These are phyloP conservation scores for Tychaedon coryphoeus DNA, from an alignment of 2,113 vertebrate genomes.

Conservation along the genomic window DNA sequence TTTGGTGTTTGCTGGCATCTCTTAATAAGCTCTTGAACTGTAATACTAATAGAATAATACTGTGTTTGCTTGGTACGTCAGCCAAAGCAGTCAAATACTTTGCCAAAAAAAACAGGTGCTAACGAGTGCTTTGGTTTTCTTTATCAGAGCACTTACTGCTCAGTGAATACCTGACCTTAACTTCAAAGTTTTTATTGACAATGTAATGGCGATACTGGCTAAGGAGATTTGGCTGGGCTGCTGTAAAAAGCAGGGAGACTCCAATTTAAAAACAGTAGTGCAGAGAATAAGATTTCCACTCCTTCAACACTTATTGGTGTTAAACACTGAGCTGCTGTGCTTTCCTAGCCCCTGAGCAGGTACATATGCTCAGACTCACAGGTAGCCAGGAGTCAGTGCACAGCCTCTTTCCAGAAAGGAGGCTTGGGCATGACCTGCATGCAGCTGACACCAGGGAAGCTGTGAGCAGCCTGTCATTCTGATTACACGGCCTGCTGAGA, in stretches of 20 bases:
- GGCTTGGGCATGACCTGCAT: neutral
- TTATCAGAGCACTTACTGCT: neutral
- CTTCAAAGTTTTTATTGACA: neutral
- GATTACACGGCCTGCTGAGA: neutral
- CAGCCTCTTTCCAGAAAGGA: neutral
- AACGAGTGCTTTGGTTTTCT: constrained; percentile 24
- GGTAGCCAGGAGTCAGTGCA: neutral
- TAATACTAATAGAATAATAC: neutral
- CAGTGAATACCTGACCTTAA: constrained; percentile 5
- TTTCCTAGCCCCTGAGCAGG: neutral
- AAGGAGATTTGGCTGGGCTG: neutral
- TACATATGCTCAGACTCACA: neutral
- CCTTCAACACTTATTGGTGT: neutral
- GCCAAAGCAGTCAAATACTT: neutral
- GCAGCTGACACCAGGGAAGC: neutral
- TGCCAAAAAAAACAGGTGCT: constrained; percentile 17
- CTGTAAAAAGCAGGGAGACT: neutral
- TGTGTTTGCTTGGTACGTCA: neutral
- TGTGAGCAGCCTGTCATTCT: neutral
- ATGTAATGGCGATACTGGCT: neutral
- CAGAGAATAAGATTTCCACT: neutral
- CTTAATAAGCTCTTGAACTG: neutral
- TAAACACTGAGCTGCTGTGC: neutral
- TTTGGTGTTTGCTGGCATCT: neutral
- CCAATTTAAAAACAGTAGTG: neutral